Evolutionary conservation across 2,113 vertebrate species (phyloP).

Genomic region (Archilochus colubris): DNA sequence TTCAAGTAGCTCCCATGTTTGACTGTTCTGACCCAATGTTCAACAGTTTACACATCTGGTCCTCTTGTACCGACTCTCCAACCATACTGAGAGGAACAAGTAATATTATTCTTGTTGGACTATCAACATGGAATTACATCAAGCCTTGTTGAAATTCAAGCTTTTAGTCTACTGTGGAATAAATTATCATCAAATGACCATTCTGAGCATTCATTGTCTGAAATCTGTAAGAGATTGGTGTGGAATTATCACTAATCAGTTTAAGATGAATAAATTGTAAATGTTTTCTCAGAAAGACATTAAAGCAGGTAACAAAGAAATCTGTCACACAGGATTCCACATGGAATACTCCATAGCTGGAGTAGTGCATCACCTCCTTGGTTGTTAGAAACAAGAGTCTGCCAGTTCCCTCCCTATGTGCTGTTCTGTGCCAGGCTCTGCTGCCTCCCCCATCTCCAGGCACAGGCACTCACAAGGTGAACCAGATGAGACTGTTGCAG

Average conservation of each 20-base stretch:
- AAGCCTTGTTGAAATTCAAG: background rate
- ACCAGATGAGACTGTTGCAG: background rate
- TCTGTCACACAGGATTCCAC: background rate
- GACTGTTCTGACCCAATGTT: background rate
- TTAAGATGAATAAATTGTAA: background rate
- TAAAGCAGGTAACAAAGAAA: background rate
- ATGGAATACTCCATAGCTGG: background rate
- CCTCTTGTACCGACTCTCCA: background rate
- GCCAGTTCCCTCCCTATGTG: background rate
- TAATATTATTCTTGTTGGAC: background rate
- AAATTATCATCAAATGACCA: background rate
- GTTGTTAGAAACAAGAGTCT: background rate
- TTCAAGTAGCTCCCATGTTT: background rate
- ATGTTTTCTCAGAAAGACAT: background rate
- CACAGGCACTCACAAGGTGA: accelerated
- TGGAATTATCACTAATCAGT: background rate
- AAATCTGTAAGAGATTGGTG: background rate
- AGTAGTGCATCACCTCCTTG: background rate
- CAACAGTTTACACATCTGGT: background rate
- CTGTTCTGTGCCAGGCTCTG: background rate
- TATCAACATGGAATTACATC: background rate
- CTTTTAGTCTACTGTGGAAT: background rate
- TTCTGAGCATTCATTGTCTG: background rate
- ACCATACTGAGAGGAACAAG: background rate
- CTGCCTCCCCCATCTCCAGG: background rate